These are phyloP conservation scores for Catalaphyllia jardinei DNA, from an alignment of 64 coral and sea anemone species.

Conservation along the genomic window DNA sequence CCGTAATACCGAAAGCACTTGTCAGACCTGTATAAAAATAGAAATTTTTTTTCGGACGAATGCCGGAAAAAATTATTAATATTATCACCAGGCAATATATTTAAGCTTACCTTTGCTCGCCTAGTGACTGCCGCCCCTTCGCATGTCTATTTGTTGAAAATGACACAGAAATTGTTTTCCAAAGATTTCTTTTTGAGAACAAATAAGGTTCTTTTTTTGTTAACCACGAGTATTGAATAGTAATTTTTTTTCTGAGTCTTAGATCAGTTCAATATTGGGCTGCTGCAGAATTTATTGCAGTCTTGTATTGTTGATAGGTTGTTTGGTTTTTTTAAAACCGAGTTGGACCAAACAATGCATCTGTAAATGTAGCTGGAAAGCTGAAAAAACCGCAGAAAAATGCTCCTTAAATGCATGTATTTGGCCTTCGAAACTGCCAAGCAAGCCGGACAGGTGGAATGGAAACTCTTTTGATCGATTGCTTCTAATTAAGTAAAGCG, in stretches of 20 bases:
- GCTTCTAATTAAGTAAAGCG: neutral
- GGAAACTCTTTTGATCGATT: neutral
- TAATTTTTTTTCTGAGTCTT: neutral
- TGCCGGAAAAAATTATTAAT: too few species aligned
- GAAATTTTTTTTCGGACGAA: too few species aligned
- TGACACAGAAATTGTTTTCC: too few species aligned
- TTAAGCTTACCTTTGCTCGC: too few species aligned
- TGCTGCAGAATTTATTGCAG: constrained; percentile 11
- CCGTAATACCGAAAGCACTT: too few species aligned
- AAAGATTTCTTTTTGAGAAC: neutral
- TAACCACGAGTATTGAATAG: neutral
- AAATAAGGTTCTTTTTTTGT: neutral
- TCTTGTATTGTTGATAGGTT: neutral
- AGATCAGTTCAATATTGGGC: neutral
- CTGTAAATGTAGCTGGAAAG: neutral
- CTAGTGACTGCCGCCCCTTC: too few species aligned
- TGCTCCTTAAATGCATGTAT: neutral
- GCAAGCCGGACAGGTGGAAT: neutral
- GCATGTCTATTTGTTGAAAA: too few species aligned
- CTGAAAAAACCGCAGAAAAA: constrained; percentile 1
- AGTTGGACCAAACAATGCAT: neutral
- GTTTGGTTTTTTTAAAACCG: neutral
- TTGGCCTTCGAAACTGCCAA: neutral
- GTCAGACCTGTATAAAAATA: too few species aligned
- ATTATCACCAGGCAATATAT: too few species aligned